phyloP scores from a whole-genome alignment of 2,113 vertebrate species.

The Thunnus maccoyii region DNA sequence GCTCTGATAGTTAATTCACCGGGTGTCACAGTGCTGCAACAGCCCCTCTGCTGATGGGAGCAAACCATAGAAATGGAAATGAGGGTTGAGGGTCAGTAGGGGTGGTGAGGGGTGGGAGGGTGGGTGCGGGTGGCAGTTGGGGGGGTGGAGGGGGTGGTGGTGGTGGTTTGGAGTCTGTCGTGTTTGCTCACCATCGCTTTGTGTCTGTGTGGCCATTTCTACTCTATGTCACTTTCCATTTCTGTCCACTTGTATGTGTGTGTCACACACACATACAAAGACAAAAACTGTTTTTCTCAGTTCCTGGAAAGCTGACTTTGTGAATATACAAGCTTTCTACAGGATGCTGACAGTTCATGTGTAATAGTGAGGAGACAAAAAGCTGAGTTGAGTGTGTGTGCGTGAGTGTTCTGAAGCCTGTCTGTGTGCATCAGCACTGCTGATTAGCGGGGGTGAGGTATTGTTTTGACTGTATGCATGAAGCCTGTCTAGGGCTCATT shows the following conservation, averaged over 20 bases:
- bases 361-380: slow-evolving; percentile 35
- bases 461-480: slow-evolving; percentile 40
- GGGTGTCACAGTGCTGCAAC: slow-evolving; percentile 62
- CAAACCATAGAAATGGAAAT: slow-evolving; percentile 79
- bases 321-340: slow-evolving; percentile 31
- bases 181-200: slow-evolving; percentile 55
- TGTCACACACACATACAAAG: slow-evolving; percentile 25
- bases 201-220: slow-evolving; percentile 40
- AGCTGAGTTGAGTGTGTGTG: slow-evolving; percentile 25
- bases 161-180: slow-evolving; percentile 24
- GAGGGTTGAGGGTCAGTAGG: slow-evolving; percentile 65
- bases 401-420: slow-evolving; percentile 32
- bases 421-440: slow-evolving; percentile 59
- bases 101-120: neutral
- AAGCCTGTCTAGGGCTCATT: neutral
- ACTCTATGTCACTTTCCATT: slow-evolving; percentile 27
- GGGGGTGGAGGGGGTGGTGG: too few species aligned
- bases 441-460: slow-evolving; percentile 46
- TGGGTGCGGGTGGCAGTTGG: neutral
- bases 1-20: slow-evolving; percentile 69
- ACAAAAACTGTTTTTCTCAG: slow-evolving; percentile 17
- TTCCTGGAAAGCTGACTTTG: slow-evolving; percentile 48
- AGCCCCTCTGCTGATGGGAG: slow-evolving; percentile 63
- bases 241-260: neutral
- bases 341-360: slow-evolving; percentile 39